Evolutionary conservation across 2,888 invertebrate genomes (phyloP), one percentile per base, ranked within the genome.

Genomic region (Zele albiditarsus): DNA sequence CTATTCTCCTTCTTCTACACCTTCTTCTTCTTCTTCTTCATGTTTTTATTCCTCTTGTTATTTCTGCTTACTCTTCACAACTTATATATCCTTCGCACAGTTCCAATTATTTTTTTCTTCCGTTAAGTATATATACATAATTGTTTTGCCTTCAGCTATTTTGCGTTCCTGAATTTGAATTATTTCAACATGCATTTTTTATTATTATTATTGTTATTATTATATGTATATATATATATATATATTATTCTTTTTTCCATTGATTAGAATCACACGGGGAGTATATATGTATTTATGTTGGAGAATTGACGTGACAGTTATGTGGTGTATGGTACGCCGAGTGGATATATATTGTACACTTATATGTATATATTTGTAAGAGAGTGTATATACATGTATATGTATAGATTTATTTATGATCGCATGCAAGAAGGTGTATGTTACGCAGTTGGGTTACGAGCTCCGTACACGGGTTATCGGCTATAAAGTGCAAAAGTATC

Each of bases 401-500:
- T 71, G 58, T 72, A 63, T 42, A 68, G 33, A 74, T 71, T 57
- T 77, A 77, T 62, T 68, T 65, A 71, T 49, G 71, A 78, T 67
- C 68, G 63, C 74, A 66, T 60, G 70, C 53, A 75, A 33, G 71
- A 71, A 78, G 76, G 78, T 75, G 79, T 81, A 79, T 75, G 78
- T 80, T 79, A 79, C 79, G 79, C 78, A 80, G 82, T 80, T 79
- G 78, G 75, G 79, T 82, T 81, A 80, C 80, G 79, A 79, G 77
- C 78, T 77, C 79, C 70, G 77, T 73, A 75, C 72, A 60, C 65
- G 69, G 80, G 82, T 86, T 85, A 85, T 86, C 86, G 85, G 82
- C 81, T 84, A 83, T 86, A 86, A 86, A 86, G 83, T 81, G 82
- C 82, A 82, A 81, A 84, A 84, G 83, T 80, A 80, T 82, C 82